Evolutionary conservation across 2,888 invertebrate genomes (phyloP), one percentile per base, ranked within the genome.

Genomic region (Zelleria hepariella): DNA sequence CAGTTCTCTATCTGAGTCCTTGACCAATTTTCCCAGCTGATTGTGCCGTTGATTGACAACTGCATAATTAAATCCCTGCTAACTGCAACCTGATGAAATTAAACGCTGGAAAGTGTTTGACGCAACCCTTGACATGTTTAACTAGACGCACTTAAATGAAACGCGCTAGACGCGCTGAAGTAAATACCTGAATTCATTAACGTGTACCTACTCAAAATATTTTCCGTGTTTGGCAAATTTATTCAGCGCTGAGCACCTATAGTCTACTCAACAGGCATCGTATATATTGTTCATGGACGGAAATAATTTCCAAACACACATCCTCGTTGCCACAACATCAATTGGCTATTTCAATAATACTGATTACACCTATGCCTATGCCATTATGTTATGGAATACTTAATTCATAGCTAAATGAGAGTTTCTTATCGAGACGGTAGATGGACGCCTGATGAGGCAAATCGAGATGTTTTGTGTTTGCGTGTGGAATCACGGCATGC

Each of bases 281-380:
- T 15, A 42, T 42, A 42, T 15, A 42, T 42, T 42, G 54, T 42
- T 42, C n/a, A 18, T 57, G 24, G 48, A 51, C 58, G 58, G 58
- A 58, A 57, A 23, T n/a, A 24, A 54, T 60, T 60, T 60, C 60
- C 57, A 54, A 57, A 60, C 52, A 26, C 6, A 53, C 60, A 60
- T 60, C 60, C 60, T 60, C 21, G 54, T 42, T 60, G 25, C 60
- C 32, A 60, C 58, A 54, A 58, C 47, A 42, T 42, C 32, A 42
- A 51, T 51, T 10, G 8, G 51, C n/a, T 21, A 25, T 58, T 58
- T 23, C 27, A 51, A 51, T 27, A 49, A 55, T 26, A 55, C 21
- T 27, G 20, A 55, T 27, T 55, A 32, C 32, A 53, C n/a, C 21
- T 53, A 5, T 15, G 15, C 32, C 32, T 42, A 2, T 42, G n/a